Evolutionary conservation across 2,113 vertebrate genomes (phyloP).

Genomic region (Tyto alba): DNA sequence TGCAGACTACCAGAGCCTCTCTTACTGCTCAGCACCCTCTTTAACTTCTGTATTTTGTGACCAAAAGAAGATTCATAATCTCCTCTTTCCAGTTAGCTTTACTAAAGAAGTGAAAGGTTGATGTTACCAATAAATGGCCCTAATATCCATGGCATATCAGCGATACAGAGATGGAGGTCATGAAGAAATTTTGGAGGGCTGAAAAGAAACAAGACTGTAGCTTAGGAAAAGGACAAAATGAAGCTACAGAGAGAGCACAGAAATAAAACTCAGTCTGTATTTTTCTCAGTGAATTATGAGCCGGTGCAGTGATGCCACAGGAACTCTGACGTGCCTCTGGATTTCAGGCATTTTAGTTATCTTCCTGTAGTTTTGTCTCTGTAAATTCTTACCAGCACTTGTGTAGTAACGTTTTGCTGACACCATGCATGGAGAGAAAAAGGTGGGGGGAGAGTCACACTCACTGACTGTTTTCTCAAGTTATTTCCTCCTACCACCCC

Average conservation of each 20-base stretch:
- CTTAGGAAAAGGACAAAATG: neutral
- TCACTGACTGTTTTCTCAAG: rapidly evolving
- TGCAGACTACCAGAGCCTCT: neutral
- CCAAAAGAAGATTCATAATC: neutral
- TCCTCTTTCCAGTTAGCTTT: neutral
- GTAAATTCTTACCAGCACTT: neutral
- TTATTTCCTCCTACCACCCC: neutral
- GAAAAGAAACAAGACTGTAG: neutral
- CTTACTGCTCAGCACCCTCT: neutral
- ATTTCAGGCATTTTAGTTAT: neutral
- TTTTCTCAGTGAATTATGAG: neutral
- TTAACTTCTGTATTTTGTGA: neutral
- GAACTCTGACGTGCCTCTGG: neutral
- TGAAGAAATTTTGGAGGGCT: neutral
- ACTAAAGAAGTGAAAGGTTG: neutral
- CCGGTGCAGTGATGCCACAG: neutral
- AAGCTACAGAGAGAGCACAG: neutral
- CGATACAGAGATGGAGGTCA: neutral
- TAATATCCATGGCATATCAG: neutral
- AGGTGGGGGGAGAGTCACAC: neutral
- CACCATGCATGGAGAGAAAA: neutral
- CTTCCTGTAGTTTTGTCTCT: neutral
- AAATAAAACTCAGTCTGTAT: neutral
- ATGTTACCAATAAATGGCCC: neutral
- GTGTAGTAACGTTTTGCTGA: neutral